Base-by-base conservation (phyloP, 2,113 vertebrate genomes). In the Hiodon alosoides region DNA sequence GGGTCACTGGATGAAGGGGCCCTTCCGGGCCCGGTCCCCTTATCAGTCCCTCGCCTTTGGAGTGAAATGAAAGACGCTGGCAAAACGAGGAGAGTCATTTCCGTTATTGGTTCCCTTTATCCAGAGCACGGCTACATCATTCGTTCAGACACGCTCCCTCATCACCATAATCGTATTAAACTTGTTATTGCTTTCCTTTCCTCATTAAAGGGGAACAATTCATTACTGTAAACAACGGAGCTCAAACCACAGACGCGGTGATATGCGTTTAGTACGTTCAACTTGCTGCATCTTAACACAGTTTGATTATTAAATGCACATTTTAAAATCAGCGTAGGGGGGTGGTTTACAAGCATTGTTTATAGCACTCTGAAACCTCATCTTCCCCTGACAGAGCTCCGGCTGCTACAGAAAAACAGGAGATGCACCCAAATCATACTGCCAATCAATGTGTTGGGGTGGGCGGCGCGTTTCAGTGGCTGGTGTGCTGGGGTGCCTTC, bases 191-290 rank as follows among this genome's bases (percentile, higher is more conserved):
- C 14, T 59, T 59, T 14, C 58, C 14, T 59, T 8, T 8, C 83
- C 81, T 80, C 76, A 89, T 87, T 81, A 86, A 80, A 72, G 76
- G 54, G 54, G 73, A 60, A 65, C 82, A 81, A 73, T 83, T 79
- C 62, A 82, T 84, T 84, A 72, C 74, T 73, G 76, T 83, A 31
- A 31, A 31, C 31, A 31, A 31, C 31, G 31, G 31, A 31, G 59
- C 71, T 10, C 52, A 59, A 48, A 47, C 51, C 67, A 76, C 73
- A 67, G 47, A 48, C 68, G 59, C 54, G 51, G 62, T 13, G 47
- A 31, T 3, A 6, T 60, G 47, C 50, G 4, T 31, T 69, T 53
- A 69, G 52, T 59, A 48, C 52, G 54, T 69, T 69, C 17, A 69
- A 69, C 17, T 10, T 8, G 16, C 31, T 55, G 17, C 52, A 31